Evolutionary conservation across 2,113 vertebrate genomes (phyloP).

Genomic region (Sterna hirundo): DNA sequence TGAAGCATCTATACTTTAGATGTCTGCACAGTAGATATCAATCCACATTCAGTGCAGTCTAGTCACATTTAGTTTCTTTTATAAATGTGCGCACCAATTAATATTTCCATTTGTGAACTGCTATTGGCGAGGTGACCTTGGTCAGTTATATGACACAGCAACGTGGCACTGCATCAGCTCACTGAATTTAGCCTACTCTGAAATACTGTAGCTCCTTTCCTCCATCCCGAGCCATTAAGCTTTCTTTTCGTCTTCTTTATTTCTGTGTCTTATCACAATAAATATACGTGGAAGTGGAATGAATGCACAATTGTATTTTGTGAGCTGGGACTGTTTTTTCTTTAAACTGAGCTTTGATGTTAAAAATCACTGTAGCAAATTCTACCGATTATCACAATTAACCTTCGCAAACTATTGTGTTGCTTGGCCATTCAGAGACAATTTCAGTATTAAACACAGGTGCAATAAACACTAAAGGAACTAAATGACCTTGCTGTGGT

Average conservation of each 20-base stretch:
- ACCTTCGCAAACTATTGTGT: slow-evolving; percentile 20
- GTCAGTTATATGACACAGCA: background rate
- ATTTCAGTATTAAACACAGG: background rate
- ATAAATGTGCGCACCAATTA: background rate
- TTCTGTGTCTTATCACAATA: background rate
- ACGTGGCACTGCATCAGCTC: background rate
- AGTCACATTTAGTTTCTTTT: background rate
- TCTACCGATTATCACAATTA: background rate
- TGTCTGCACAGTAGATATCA: background rate
- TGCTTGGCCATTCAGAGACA: background rate
- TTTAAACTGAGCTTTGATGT: background rate
- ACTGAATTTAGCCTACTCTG: background rate
- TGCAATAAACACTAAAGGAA: background rate
- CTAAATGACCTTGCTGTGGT: background rate
- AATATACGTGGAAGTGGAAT: background rate
- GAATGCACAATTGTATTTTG: background rate
- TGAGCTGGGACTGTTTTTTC: background rate
- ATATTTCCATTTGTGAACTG: background rate
- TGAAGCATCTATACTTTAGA: background rate
- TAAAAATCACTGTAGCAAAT: slow-evolving; percentile 16
- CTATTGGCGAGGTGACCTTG: background rate
- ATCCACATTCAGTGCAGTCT: background rate
- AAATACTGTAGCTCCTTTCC: background rate
- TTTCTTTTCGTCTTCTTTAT: slow-evolving; percentile 11
- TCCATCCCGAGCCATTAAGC: background rate